A percentile compares a stretch with the other conserved stretches of the same genome.
These are phyloP conservation scores for Nyctibius bracteatus DNA, from an alignment of 2,113 vertebrate genomes.

Conservation along the genomic window DNA sequence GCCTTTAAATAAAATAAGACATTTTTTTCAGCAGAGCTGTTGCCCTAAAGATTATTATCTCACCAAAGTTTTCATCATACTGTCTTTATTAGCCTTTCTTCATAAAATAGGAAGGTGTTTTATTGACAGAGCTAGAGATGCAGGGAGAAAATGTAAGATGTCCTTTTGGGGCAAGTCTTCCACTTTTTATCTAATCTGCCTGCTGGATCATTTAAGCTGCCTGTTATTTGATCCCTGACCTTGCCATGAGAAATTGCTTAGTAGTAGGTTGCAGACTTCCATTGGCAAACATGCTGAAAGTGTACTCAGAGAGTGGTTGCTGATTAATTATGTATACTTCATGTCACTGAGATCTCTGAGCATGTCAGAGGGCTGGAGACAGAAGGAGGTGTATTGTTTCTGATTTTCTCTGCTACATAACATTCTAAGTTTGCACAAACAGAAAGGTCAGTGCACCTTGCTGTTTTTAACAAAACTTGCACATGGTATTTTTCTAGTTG, in stretches of 20 bases:
- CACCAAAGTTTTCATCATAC: background rate
- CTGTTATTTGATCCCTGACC: conserved; percentile 59
- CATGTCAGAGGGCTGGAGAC: background rate
- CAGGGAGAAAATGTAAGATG: background rate
- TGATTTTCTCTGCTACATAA: conserved; percentile 16
- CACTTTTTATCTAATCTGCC: conserved; percentile 9
- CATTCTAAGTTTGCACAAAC: background rate
- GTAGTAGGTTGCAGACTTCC: conserved; percentile 33
- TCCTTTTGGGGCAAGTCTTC: background rate
- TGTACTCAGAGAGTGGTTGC: conserved; percentile 29
- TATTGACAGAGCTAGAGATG: background rate
- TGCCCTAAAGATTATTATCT: background rate
- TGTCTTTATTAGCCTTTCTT: background rate
- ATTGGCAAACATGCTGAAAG: conserved; percentile 45
- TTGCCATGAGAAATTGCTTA: conserved; percentile 55
- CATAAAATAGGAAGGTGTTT: background rate
- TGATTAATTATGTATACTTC: conserved; percentile 63
- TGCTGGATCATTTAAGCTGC: conserved; percentile 48
- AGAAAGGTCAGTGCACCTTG: background rate
- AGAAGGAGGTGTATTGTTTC: conserved; percentile 12
- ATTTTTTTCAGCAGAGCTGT: background rate
- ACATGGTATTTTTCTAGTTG: background rate
- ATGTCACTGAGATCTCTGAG: conserved; percentile 31
- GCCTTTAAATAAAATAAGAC: background rate
- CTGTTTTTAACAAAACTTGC: background rate